These are phyloP conservation scores for Eupristina koningsbergeri DNA, from an alignment of 1,140 invertebrate genomes.

Conservation along the genomic window DNA sequence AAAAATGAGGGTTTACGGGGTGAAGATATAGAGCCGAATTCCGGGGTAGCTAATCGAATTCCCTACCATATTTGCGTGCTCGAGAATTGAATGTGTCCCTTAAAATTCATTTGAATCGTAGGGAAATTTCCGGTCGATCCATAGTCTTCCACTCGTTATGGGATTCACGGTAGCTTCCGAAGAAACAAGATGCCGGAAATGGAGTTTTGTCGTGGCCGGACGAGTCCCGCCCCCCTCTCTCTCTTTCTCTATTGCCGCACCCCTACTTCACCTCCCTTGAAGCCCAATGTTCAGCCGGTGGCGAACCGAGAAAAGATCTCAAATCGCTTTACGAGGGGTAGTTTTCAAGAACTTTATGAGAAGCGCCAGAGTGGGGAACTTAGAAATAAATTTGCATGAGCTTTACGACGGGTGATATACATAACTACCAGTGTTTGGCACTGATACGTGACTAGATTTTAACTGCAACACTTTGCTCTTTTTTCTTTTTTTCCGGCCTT, in stretches of 20 bases:
- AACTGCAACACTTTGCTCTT: no score
- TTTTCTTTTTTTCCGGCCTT: no score
- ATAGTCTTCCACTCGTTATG: slow-evolving; percentile 23
- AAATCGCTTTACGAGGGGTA: slow-evolving; percentile 70
- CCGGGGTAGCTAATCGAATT: slow-evolving; percentile 16
- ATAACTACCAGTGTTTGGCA: slow-evolving; percentile 70
- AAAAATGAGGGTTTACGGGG: not conserved
- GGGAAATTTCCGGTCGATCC: slow-evolving; percentile 33
- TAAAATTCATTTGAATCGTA: slow-evolving; percentile 38
- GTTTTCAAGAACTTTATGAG: slow-evolving; percentile 68
- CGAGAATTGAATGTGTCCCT: slow-evolving; percentile 55
- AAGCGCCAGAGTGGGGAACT: slow-evolving; percentile 59
- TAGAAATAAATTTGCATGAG: slow-evolving; percentile 71
- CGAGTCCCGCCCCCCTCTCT: not conserved
- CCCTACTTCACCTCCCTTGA: no score
- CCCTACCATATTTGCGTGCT: slow-evolving; percentile 44
- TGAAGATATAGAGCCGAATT: not conserved
- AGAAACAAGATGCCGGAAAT: slow-evolving; percentile 55
- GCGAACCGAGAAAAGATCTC: slow-evolving; percentile 57
- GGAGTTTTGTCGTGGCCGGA: slow-evolving; percentile 53
- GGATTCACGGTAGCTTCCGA: slow-evolving; percentile 8
- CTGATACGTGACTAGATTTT: slow-evolving; percentile 57
- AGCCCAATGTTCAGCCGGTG: no score
- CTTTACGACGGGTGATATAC: slow-evolving; percentile 69
- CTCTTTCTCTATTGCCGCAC: slow-evolving; percentile 42